Percentiles rank a stretch among this genome's conserved stretches.
These are phyloP conservation scores for Corythaixoides concolor DNA, from an alignment of 2,113 vertebrate species.

Conservation along the genomic window DNA sequence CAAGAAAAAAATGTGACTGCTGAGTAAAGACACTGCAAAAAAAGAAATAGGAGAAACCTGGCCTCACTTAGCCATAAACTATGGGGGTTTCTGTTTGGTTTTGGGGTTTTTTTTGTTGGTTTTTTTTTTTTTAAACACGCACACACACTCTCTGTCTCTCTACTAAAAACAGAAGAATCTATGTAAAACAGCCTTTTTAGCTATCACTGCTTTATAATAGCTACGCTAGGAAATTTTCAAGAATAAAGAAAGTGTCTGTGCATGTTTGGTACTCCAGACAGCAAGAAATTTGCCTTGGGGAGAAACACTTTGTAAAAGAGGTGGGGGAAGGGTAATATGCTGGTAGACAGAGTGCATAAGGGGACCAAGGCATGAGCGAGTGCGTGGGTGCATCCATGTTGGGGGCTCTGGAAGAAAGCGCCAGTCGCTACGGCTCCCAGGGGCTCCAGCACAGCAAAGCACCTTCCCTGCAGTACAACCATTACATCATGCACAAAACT, in stretches of 20 bases:
- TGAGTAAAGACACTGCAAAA: neutral
- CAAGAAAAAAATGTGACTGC: slow-evolving; percentile 17
- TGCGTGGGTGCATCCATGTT: neutral
- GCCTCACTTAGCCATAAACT: neutral
- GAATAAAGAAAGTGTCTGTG: neutral
- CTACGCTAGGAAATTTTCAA: neutral
- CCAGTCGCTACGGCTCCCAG: slow-evolving; percentile 13
- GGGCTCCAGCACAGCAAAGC: slow-evolving; percentile 17
- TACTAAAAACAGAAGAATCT: neutral
- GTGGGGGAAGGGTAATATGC: slow-evolving; percentile 62
- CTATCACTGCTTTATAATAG: neutral
- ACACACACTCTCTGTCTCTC: no score
- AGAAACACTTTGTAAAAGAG: neutral
- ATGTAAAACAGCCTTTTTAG: neutral
- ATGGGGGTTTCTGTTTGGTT: no score
- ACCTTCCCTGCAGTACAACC: neutral
- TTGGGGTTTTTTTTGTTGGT: neutral
- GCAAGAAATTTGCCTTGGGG: slow-evolving; percentile 25
- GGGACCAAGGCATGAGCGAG: neutral
- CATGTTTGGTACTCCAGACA: slow-evolving; percentile 16
- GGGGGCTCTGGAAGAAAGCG: neutral
- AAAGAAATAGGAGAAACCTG: neutral
- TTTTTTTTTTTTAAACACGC: neutral
- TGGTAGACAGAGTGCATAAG: neutral
- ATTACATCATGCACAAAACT: neutral